Evolutionary conservation across 1,140 invertebrate species (phyloP), one percentile per base, ranked within the genome.

Genomic region (Trypoxylus dichotomus): DNA sequence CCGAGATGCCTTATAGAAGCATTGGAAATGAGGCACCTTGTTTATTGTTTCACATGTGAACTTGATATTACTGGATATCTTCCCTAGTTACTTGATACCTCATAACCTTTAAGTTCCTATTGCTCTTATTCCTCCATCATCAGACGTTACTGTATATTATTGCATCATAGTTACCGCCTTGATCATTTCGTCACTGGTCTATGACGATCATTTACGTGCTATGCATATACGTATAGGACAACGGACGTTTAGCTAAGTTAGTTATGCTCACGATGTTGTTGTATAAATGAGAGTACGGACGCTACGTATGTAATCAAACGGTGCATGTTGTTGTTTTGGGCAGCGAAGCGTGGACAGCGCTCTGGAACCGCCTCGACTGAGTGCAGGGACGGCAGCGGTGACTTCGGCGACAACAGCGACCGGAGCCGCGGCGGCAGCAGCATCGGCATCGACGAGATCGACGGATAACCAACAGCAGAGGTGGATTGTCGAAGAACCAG

Each of bases 291-390:
- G 32, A 37, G 32, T 37, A 37, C 32, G 32, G 10, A 8, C 32
- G 32, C 5, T 37, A 5, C 10, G 32, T 37, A 37, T 37, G 32
- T 37, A 37, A 37, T 37, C 32, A 37, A 37, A 54, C 47, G 6
- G 47, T 19, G 47, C 19, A 24, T 68, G 60, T 68, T 42, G 29
- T 41, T 74, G n/a, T 74, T 74, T 74, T 74, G 29, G 29, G 19
- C 80, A 84, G 83, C 78, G 83, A 72, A 84, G 83, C 74, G 76
- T 84, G 73, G 83, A 84, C 78, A 84, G 83, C 77, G 80, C 78
- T 54, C 47, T 83, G 78, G 81, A 82, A 76, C 63, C 76, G 41
- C 76, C 72, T 54, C 54, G 43, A 7, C 19, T 72, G 72, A 77
- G 72, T 76, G 71, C 58, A 27, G 54, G 25, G 24, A 75, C 76